Conservation (phyloP, 2,797 vertebrate species). For the Morelia viridis region DNA sequence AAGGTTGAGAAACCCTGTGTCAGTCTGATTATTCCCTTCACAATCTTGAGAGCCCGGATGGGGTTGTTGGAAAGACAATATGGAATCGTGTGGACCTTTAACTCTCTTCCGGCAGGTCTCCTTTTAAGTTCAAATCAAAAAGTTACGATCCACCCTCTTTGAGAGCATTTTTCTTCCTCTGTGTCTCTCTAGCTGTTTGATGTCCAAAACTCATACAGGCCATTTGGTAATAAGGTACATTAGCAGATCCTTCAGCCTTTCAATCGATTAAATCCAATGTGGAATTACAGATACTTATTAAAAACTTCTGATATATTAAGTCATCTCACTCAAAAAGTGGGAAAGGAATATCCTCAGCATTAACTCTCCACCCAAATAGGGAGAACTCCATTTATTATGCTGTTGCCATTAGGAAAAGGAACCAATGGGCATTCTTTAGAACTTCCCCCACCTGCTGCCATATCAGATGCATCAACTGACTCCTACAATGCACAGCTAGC, state of each 20-base stretch:
- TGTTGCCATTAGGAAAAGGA: not conserved
- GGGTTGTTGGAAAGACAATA: too few species aligned
- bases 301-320: not conserved
- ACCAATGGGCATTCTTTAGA: not conserved
- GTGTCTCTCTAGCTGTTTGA: not conserved
- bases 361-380: not conserved
- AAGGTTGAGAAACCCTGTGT: too few species aligned
- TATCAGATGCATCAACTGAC: not conserved
- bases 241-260: not conserved
- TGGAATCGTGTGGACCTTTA: rapidly evolving
- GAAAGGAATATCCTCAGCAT: not conserved
- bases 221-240: not conserved
- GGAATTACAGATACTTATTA: not conserved
- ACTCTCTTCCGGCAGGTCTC: too few species aligned
- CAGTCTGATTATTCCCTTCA: not conserved
- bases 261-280: not conserved
- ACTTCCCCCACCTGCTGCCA: too few species aligned
- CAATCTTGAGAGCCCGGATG: not conserved
- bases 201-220: not conserved
- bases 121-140: not conserved
- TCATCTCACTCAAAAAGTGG: not conserved
- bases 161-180: not conserved
- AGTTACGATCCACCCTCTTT: not conserved
- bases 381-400: not conserved
- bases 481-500: too few species aligned